phyloP scores from a whole-genome alignment of 1,140 invertebrate genomes.

The Amphibalanus amphitrite region DNA sequence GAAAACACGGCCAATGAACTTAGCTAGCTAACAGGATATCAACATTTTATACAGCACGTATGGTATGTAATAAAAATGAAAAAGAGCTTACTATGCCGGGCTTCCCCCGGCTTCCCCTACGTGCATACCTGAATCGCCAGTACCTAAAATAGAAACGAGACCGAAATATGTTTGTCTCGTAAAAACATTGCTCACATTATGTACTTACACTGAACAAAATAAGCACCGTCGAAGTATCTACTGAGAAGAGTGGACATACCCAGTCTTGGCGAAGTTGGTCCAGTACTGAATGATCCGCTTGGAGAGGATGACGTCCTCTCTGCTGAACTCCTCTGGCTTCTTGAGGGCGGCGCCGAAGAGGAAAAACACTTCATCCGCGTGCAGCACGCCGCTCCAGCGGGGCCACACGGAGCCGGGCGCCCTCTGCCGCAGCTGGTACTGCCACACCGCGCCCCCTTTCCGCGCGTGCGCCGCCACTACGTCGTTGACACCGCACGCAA shows the following conservation, averaged over 20 bases:
- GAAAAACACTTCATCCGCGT: constrained; percentile 90
- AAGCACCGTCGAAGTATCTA: too few species aligned
- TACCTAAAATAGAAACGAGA: too few species aligned
- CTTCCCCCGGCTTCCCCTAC: too few species aligned
- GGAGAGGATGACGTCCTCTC: constrained; percentile 38
- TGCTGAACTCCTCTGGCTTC: constrained; percentile 42
- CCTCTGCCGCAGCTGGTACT: constrained; percentile 86
- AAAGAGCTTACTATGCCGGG: too few species aligned
- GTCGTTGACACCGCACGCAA: constrained; percentile 87
- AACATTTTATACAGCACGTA: too few species aligned
- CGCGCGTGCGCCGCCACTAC: constrained; percentile 67
- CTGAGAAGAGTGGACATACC: constrained; percentile 37
- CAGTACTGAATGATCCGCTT: constrained; percentile 82
- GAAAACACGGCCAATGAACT: too few species aligned
- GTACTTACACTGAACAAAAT: too few species aligned
- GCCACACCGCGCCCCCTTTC: constrained; percentile 75
- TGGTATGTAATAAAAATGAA: too few species aligned
- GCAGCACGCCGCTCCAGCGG: constrained; percentile 86
- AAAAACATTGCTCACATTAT: too few species aligned
- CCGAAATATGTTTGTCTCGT: too few species aligned
- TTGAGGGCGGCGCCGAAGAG: constrained; percentile 75
- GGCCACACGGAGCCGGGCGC: constrained; percentile 76
- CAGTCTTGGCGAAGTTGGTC: constrained; percentile 87
- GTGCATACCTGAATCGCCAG: too few species aligned
- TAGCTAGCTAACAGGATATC: too few species aligned